Base-by-base conservation (phyloP, 92 coral and sea anemone genomes). In the Desmophyllum pertusum region DNA sequence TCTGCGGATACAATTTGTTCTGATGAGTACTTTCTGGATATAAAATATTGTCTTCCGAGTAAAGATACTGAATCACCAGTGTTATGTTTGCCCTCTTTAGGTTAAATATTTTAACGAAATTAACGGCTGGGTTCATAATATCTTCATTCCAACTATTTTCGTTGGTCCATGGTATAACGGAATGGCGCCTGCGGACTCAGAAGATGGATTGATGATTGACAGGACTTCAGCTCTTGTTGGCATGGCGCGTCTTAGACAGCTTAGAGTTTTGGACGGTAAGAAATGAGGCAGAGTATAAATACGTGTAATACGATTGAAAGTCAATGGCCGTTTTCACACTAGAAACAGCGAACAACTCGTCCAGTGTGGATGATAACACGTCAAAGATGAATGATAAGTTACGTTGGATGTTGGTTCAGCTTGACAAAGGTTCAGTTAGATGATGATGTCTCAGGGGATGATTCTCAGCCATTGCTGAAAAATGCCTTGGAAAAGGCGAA, bases 241-340 rank as follows among this genome's bases (percentile, higher is more conserved):
- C 48, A 90, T 93, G 97, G 89, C 94, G 33, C 88, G 97, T 25
- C 73, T 93, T 61, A 85, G 97, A 39, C 97, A 93, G 79, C 94
- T 88, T 3, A 83, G 97, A 77, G 80, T 91, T 23, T 87, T 69
- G 69, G 73, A 73, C 57, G 91, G 97, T 93, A 88, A 33, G 79
- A 13, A 18, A 15, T 6, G 9, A 52, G 35, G 27, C 38, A 10
- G 7, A 40, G 18, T 37, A 40, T 27, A 45, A 43, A 18, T 37
- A 75, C 21, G 51, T n/a, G n/a, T n/a, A n/a, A n/a, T n/a, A n/a
- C n/a, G n/a, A n/a, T n/a, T n/a, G n/a, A n/a, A n/a, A n/a, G n/a
- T n/a, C n/a, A n/a, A n/a, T n/a, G n/a, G n/a, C n/a, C n/a, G n/a
- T n/a, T n/a, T n/a, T n/a, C n/a, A n/a, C n/a, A n/a, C n/a, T n/a